Base-by-base conservation (phyloP, 2,797 vertebrate species). In the Enteromius trimaculatus region DNA sequence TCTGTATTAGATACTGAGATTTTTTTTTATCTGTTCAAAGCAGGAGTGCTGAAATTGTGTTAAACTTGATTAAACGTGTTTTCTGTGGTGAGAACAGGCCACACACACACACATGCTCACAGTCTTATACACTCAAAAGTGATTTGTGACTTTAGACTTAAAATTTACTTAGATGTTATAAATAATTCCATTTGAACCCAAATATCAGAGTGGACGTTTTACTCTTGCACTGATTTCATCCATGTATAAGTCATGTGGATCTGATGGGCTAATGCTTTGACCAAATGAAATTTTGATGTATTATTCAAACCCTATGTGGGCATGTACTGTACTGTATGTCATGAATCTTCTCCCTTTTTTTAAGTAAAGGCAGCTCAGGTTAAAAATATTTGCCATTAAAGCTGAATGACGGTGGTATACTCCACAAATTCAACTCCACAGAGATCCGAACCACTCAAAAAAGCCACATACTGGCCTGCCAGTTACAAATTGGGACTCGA, bases 351-450 rank as follows among this genome's bases (percentile, higher is more conserved):
- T 69, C 23, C 47, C 53, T 34, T 29, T 29, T 13, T 69, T 60
- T 60, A 34, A 26, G 37, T 77, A 60, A 44, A 60, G 69, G 17
- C 0, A 1, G 23, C 10, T 77, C 75, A 64, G 55, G 66, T 71
- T 70, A 55, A 71, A 76, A 77, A 31, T 26, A 71, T 53, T 70
- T 42, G 62, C 44, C 66, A 82, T 71, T 78, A 82, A 77, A 68
- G 34, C 55, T 64, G 44, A 53, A 85, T 71, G 64, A 21, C 1
- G n/a, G 3, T 8, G 16, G n/a, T 29, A 29, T 81, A n/a, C 23
- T 49, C 78, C 31, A 11, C 17, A 60, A 71, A 71, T 70, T 44
- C 34, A 71, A 74, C 55, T 47, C 44, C 55, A 11, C 3, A n/a
- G 69, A 47, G 13, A 74, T 44, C 37, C 39, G n/a, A 72, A 65